Evolutionary conservation across 2,797 vertebrate genomes (phyloP), one percentile per base, ranked within the genome.

Genomic region (Craterocephalus amniculus): DNA sequence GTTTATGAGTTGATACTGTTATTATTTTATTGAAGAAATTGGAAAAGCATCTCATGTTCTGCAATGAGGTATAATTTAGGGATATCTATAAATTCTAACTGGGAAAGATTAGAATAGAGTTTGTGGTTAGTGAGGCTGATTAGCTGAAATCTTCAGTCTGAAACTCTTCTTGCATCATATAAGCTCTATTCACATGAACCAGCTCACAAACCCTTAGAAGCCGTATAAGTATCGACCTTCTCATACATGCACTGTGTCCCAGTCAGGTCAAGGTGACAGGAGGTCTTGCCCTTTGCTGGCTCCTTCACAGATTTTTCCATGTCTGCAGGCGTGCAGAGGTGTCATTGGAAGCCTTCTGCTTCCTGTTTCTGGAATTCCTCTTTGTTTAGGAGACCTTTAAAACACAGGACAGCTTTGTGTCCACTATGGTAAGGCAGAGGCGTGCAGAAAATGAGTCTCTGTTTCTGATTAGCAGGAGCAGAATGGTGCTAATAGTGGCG

Each of bases 331-430:
- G 67, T 81, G 75, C 76, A 38, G 81, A 94, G 91, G 93, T 94
- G 93, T 92, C 85, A 63, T 29, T 76, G 86, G 58, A 68, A 70
- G 80, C 70, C 75, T 75, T 81, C 76, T 40, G 72, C 73, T 92
- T 94, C 89, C 90, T 93, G 91, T 84, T 79, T 88, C 89, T 90
- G 86, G 76, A 81, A 81, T 93, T 91, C 80, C 80, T 88, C 79
- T 87, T 88, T 89, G 84, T 93, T 87, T 81, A 67, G 82, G 67
- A 82, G 78, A 63, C 57, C 61, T 88, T 90, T 86, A 77, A 86
- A 93, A 95, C 90, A 95, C 91, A 93, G 65, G 91, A 83, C 87
- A 74, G 91, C 94, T 93, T 94, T 97, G 94, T 97, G 95, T 94
- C 90, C 91, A 86, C 80, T 55, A 62, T 89, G 88, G 73, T 13